Conservation (phyloP, 2,797 vertebrate genomes). For the Spizella passerina region DNA sequence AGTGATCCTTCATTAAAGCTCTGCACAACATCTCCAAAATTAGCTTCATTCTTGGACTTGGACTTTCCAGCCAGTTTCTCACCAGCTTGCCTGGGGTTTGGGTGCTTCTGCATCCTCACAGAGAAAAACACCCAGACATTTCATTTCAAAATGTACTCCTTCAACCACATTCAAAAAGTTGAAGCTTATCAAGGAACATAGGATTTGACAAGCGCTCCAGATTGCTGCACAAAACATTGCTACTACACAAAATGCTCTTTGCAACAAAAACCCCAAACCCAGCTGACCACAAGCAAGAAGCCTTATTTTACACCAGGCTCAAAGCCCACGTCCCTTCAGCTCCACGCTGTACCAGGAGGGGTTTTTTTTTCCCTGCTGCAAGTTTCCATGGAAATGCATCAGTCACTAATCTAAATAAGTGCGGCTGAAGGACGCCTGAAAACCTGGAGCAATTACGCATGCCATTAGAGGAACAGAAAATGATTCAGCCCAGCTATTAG, state of each 20-base stretch:
- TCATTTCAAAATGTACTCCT: conserved; percentile 16
- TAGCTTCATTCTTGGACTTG: conserved; percentile 77
- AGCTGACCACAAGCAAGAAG: background rate
- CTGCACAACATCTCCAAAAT: conserved; percentile 74
- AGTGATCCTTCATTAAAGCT: background rate
- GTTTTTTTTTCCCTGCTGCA: conserved; percentile 69
- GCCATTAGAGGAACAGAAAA: conserved; percentile 71
- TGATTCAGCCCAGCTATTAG: conserved; percentile 76
- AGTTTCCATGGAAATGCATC: conserved; percentile 93
- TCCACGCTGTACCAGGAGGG: conserved; percentile 79
- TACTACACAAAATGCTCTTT: too few relatives aligned
- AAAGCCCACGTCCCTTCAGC: conserved; percentile 71
- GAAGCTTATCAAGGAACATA: background rate
- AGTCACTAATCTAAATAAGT: conserved; percentile 85
- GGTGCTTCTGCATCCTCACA: background rate
- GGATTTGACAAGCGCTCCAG: background rate
- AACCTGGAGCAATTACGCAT: conserved; percentile 79
- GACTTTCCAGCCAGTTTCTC: conserved; percentile 68
- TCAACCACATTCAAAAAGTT: background rate
- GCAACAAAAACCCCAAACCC: background rate
- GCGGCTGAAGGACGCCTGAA: conserved; percentile 82
- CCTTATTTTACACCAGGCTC: conserved; percentile 61
- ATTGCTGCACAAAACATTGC: background rate
- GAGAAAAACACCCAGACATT: background rate
- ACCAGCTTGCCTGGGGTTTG: conserved; percentile 57